Conservation (phyloP, 2,888 invertebrate genomes). For the Trachelus iudaicus region DNA sequence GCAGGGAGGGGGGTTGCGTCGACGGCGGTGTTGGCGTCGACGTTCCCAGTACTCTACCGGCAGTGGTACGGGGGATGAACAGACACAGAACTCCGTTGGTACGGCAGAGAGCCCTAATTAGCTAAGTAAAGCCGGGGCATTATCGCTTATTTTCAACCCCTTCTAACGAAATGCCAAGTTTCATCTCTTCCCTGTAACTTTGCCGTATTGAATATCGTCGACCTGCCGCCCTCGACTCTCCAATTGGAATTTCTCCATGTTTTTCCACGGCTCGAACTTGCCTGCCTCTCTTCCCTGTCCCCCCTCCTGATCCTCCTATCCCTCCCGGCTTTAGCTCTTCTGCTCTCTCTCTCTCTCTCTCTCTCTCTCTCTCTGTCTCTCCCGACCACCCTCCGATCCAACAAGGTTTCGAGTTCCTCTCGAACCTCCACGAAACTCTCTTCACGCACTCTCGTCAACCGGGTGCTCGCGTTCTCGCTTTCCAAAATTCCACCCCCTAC, state of each 20-base stretch:
- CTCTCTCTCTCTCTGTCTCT: conserved; percentile 31
- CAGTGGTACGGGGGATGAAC: conserved; percentile 35
- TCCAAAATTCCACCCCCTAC: neutral
- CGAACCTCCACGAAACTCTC: conserved; percentile 9
- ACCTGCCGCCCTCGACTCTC: conserved; percentile 11
- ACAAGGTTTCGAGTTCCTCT: conserved; percentile 30
- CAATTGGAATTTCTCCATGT: conserved; percentile 13
- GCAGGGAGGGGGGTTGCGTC: conserved; percentile 8
- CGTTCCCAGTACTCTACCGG: neutral
- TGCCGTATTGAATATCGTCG: conserved; percentile 6
- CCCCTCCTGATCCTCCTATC: conserved; percentile 9
- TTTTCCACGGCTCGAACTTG: conserved; percentile 8
- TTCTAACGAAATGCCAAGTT: conserved; percentile 29
- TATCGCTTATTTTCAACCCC: conserved; percentile 63
- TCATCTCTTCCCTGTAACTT: conserved; percentile 12
- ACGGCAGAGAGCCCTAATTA: conserved; percentile 55
- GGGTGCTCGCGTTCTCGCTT: conserved; percentile 15
- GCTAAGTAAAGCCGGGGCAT: conserved; percentile 65
- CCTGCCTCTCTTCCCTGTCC: conserved; percentile 18
- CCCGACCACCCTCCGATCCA: conserved; percentile 33
- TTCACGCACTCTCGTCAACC: conserved; percentile 17
- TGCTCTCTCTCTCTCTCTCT: conserved; percentile 25
- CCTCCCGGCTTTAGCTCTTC: conserved; percentile 11
- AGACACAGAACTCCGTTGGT: conserved; percentile 40
- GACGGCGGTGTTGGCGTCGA: neutral